Base-by-base conservation (phyloP, 2,113 vertebrate genomes). In the Oenanthe oenanthe region DNA sequence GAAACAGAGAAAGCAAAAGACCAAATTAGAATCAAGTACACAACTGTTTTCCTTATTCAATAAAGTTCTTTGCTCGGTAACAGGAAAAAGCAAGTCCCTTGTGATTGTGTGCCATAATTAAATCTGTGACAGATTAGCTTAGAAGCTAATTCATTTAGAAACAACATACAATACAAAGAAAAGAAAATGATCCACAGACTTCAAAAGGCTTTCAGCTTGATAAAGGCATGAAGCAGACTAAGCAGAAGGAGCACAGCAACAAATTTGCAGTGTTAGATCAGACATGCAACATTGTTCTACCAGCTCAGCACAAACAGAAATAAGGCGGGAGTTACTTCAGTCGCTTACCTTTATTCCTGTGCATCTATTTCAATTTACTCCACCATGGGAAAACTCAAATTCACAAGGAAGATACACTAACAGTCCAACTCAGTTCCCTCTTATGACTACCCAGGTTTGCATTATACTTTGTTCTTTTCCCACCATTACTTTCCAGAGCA, bases 51-150 rank as follows among this genome's bases (percentile, higher is more conserved):
- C 62, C 18, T 92, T 88, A 88, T 92, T 92, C 19, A 88, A 48
- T 85, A 58, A 85, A 79, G 63, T 58, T 93, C 82, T 65, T 89
- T 86, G 56, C 65, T 90, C 1, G 0, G 70, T 63, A 89, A 83
- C 71, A 94, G 60, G 63, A 80, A 95, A 85, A 95, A 83, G 31
- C 82, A 96, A 85, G 34, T 93, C 79, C 80, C 83, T 82, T 16
- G 6, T 82, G 92, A 88, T 14, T 66, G 56, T 38, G 54, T 73
- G 77, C 78, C 36, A 32, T 90, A 95, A 95, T 94, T 85, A 89
- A 97, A 95, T 96, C 78, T 88, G 85, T 94, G 71, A 95, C 94
- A 92, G 96, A 92, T 94, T 93, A 97, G 28, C 67, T 92, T 73
- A 85, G 89, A 88, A 89, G 85, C 60, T 95, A 91, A 95, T 92